Base-by-base conservation (phyloP, 2,797 vertebrate genomes). In the Notolabrus celidotus region DNA sequence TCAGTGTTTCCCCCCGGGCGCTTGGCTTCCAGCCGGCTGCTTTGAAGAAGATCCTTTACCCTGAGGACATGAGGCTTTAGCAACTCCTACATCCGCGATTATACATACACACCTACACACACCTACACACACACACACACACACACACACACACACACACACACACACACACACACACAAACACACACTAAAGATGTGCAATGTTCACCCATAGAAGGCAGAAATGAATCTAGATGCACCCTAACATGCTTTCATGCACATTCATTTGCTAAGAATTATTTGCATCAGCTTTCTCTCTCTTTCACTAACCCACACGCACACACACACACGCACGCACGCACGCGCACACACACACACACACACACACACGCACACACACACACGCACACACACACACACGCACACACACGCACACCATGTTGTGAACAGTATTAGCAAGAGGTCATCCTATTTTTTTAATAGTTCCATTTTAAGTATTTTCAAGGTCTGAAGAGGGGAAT, bases 41-140 rank as follows among this genome's bases (percentile, higher is more conserved):
- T 95, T 95, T 94, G 93, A 95, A 94, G 93, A 93, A 87, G 86
- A 94, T 92, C 92, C 89, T 85, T 80, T 77, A 89, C 92, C 93
- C 94, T 76, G 77, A 91, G 92, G 94, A 91, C 79, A 84, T 47
- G 54, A 80, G 86, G 91, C 89, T 93, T 93, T 88, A 85, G 77
- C 74, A 86, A 85, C 93, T 92, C 91, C 82, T 88, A 85, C 90
- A 87, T 71, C 80, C 65, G 19, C 68, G 60, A 76, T 74, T 79
- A 71, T 66, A 78, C 82, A 73, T 71, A 66, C 63, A 50, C 69
- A 65, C 57, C 41, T 64, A 52, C 59, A 56, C 65, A 43, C 41
- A 56, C 54, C 62, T 72, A 63, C 77, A n/a, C n/a, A n/a, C n/a
- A n/a, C n/a, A n/a, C n/a, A n/a, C n/a, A n/a, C n/a, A n/a, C n/a